Evolutionary conservation across 2,888 invertebrate genomes (phyloP), one percentile per base, ranked within the genome.

Genomic region (Nomada goodeniana): DNA sequence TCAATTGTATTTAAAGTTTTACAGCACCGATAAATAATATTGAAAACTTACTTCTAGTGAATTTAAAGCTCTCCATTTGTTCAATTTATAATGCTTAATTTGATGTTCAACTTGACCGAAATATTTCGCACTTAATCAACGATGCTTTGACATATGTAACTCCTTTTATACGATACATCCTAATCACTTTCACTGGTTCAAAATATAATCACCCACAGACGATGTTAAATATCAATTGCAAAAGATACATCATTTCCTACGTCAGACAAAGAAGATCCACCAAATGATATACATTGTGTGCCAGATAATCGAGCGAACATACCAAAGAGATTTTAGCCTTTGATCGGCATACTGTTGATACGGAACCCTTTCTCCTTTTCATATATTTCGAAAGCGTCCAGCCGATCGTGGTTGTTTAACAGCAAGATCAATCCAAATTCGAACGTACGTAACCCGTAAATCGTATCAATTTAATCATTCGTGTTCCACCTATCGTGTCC

Each of bases 261-360:
- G 47, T 42, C 13, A 55, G 26, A 47, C 13, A 63, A 57, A 71
- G 59, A 75, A 26, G 2, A 0, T 47, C 52, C 26, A 11, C 18
- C 20, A 15, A 29, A 65, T 70, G 70, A 81, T 76, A 81, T 69
- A 60, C 57, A 67, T 47, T 55, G 59, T 64, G 81, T 68, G 23
- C 47, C 64, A 81, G 61, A 61, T 61, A 80, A 75, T 59, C 23
- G 13, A 59, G 29, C 76, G 57, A 72, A 72, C 63, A 67, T 84
- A 59, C 52, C 68, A 50, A 36, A 20, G 11, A 65, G 61, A 67
- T 67, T 61, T 53, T 11, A 47, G 50, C 44, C 18, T 69, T 52
- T 61, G 47, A 79, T 57, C 52, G 63, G 47, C 69, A 64, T 74
- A 70, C 67, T 73, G 68, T 77, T 82, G 68, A 53, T 71, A 47